Evolutionary conservation across 2,888 invertebrate species (phyloP).

Genomic region (Flexamia atlantica): DNA sequence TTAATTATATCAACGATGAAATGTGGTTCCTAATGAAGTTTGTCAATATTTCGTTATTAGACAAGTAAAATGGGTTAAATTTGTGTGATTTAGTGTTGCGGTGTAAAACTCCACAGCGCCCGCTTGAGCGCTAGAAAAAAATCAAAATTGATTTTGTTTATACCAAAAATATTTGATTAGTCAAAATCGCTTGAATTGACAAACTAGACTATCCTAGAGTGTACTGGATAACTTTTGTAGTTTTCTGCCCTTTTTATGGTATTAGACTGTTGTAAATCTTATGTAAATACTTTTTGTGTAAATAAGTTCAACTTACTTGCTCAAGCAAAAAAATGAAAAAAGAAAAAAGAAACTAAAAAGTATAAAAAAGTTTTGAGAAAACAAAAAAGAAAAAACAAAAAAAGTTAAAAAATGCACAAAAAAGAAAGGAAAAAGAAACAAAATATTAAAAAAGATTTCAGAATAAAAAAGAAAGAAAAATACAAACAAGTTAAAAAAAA

Average conservation of each 20-base stretch:
- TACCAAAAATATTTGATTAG: too few species aligned
- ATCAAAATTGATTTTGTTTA: too few species aligned
- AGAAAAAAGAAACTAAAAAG: conserved; percentile 27
- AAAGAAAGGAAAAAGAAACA: neutral
- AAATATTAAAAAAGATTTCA: neutral
- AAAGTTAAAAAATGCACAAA: neutral
- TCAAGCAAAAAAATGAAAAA: neutral
- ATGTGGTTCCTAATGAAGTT: too few species aligned
- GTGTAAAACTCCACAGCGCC: too few species aligned
- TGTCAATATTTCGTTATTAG: too few species aligned
- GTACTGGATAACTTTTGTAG: neutral
- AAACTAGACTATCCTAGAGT: neutral
- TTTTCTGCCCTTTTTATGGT: neutral
- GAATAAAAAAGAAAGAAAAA: conserved; percentile 2
- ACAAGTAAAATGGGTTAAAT: too few species aligned
- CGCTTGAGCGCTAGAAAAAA: too few species aligned
- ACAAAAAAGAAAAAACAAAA: neutral
- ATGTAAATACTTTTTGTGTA: conserved; percentile 37
- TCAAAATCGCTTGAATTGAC: too few species aligned
- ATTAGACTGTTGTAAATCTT: neutral
- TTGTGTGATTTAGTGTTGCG: too few species aligned
- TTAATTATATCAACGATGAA: too few species aligned
- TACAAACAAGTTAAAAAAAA: neutral
- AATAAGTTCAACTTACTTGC: neutral
- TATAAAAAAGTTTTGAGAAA: neutral